Evolutionary conservation across 2,113 vertebrate genomes (phyloP).

Genomic region (Malaclemys terrapin): DNA sequence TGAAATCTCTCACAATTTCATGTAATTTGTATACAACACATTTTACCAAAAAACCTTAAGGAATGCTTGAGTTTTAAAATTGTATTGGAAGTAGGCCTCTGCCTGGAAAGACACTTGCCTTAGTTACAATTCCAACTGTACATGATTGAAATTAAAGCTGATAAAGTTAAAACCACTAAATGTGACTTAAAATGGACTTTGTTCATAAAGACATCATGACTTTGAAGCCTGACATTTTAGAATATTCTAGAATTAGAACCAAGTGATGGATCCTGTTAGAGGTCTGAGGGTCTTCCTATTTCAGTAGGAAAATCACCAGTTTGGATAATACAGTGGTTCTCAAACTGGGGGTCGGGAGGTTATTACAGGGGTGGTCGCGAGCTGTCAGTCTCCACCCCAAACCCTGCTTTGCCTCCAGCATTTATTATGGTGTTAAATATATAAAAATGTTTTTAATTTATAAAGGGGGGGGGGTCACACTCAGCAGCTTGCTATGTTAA

Average conservation of each 20-base stretch:
- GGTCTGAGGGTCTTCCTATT: background rate
- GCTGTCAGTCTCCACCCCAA: no score
- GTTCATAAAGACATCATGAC: background rate
- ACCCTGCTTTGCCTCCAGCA: no score
- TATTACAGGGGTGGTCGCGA: no score
- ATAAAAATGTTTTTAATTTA: no score
- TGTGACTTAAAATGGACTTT: background rate
- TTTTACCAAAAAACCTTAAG: background rate
- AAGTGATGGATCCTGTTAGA: background rate
- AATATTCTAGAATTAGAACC: background rate
- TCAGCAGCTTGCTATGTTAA: no score
- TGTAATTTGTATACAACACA: background rate
- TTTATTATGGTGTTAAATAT: no score
- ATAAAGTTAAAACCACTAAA: background rate
- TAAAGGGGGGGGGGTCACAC: no score
- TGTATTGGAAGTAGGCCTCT: background rate
- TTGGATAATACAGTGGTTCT: background rate
- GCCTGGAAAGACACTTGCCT: background rate
- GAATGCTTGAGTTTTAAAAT: background rate
- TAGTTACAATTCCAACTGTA: background rate
- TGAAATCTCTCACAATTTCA: background rate
- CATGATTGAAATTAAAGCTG: background rate
- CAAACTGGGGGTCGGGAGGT: no score
- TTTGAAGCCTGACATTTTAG: background rate
- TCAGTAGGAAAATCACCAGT: background rate